phyloP scores from a whole-genome alignment of 2,797 vertebrate genomes.

The Rhinophrynus dorsalis region DNA sequence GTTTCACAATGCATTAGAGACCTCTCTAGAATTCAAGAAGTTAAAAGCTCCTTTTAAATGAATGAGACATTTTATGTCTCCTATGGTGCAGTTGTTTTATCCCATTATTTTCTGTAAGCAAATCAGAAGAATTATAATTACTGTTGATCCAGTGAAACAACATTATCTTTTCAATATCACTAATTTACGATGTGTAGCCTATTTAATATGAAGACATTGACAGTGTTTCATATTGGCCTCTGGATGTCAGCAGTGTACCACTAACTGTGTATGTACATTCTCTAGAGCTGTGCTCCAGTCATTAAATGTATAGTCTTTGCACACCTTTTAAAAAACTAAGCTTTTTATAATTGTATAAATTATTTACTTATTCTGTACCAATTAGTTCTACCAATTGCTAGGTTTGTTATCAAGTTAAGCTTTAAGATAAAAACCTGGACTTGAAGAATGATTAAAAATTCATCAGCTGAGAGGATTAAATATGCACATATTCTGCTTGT shows the following conservation, averaged over 20 bases:
- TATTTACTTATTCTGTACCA: slow-evolving; percentile 78
- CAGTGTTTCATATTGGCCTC: slow-evolving; percentile 69
- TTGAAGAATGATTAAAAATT: slow-evolving; percentile 79
- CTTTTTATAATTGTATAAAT: slow-evolving; percentile 73
- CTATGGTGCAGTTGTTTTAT: too few species aligned
- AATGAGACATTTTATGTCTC: too few species aligned
- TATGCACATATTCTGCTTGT: slow-evolving; percentile 74
- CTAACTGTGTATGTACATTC: slow-evolving; percentile 46
- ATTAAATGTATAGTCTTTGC: slow-evolving; percentile 56
- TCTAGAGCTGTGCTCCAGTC: slow-evolving; percentile 55
- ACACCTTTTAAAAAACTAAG: slow-evolving; percentile 65
- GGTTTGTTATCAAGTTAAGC: slow-evolving; percentile 80
- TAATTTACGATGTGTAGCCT: background rate
- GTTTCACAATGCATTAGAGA: too few species aligned
- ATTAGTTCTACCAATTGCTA: slow-evolving; percentile 81
- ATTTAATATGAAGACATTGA: background rate
- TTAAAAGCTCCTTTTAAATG: too few species aligned
- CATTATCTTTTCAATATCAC: background rate
- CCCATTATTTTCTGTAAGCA: too few species aligned
- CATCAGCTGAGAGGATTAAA: slow-evolving; percentile 76
- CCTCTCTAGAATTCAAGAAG: too few species aligned
- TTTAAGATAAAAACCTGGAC: slow-evolving; percentile 79
- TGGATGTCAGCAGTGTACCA: slow-evolving; percentile 84
- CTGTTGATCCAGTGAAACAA: background rate
- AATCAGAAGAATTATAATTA: background rate